Evolutionary conservation across 2,113 vertebrate species (phyloP), one percentile per base, ranked within the genome.

Genomic region (Aplodontia rufa): DNA sequence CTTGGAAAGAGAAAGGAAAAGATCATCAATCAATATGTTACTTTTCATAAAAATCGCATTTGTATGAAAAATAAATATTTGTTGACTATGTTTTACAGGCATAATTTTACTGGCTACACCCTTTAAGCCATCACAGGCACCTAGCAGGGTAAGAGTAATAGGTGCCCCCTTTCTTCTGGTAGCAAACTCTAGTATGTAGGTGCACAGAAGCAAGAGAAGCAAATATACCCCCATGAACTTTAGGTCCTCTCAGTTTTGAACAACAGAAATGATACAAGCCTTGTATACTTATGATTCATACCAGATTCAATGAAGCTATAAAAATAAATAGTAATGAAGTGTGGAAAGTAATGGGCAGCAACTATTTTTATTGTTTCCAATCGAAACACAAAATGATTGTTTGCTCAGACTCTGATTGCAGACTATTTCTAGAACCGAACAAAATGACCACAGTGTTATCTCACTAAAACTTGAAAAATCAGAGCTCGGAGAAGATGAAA

Each of bases 341-440:
- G 6, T 60, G n/a, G 78, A 93, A 78, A 92, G 96, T 68, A 95
- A 97, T 69, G 89, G 88, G 58, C 85, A 97, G 97, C 55, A 28
- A 97, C 95, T 97, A 97, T 97, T 97, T 97, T 96, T 96, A 97
- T 97, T 98, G 95, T 97, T 97, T 92, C 85, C 91, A 95, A 80
- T 87, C 28, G 58, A 95, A 94, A 97, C 83, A 95, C 69, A 85
- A 72, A 96, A 95, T 96, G 95, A 96, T 95, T 97, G 96, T 96
- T 95, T 95, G 85, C 72, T 66, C 30, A 49, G 96, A 90, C 82
- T 64, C 92, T 97, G 97, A 98, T 97, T 97, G 78, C 97, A 97
- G 95, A 64, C 94, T 96, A 98, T 98, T 98, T 97, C 94, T 83
- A 93, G 97, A 94, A 91, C 40, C 16, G 68, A 76, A 91, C 35